Conservation (phyloP, 2,797 vertebrate genomes). For the Mormyrops attenuatus region DNA sequence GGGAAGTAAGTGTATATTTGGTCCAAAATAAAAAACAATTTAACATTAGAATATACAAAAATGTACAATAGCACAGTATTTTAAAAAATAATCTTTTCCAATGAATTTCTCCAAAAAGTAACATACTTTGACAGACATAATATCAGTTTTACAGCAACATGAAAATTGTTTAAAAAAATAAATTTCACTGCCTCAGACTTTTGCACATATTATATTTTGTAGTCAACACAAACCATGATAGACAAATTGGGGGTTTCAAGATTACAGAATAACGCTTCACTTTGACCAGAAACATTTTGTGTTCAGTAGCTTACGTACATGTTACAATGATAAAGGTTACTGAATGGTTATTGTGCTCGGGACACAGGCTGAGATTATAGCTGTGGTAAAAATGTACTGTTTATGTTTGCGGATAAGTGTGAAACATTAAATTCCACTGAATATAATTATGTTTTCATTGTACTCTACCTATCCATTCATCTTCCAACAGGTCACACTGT, state of each 20-base stretch:
- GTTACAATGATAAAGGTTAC: background rate
- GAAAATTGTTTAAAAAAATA: background rate
- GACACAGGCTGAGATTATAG: background rate
- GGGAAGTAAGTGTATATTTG: background rate
- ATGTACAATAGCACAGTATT: too few species aligned
- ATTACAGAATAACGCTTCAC: background rate
- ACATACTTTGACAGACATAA: background rate
- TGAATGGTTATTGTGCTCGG: background rate
- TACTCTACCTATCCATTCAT: background rate
- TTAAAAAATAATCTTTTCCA: too few species aligned
- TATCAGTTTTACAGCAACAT: background rate
- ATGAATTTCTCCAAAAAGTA: background rate
- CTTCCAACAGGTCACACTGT: background rate
- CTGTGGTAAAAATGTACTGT: background rate
- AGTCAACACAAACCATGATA: background rate
- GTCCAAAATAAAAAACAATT: too few species aligned
- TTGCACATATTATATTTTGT: background rate
- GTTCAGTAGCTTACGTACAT: background rate
- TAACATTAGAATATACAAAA: too few species aligned
- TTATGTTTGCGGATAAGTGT: background rate
- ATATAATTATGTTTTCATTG: background rate
- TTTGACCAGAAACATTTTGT: background rate
- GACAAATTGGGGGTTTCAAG: background rate
- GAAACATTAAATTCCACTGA: background rate
- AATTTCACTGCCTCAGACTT: too few species aligned